Base-by-base conservation (phyloP, 2,888 invertebrate genomes). In the Drosophila nigritarsus region DNA sequence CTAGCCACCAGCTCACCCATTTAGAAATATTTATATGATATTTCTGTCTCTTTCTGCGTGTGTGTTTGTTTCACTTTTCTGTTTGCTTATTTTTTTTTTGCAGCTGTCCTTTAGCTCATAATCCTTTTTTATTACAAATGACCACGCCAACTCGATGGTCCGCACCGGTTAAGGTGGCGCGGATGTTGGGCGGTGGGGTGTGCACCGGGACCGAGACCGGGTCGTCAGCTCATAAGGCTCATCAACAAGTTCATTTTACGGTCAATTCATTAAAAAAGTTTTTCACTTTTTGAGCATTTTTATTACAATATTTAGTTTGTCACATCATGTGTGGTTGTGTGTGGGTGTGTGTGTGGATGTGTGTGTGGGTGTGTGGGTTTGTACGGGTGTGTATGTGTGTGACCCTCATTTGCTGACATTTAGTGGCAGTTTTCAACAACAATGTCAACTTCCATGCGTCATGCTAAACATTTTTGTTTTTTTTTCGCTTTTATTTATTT, bases 181-280 rank as follows among this genome's bases (percentile, higher is more conserved):
- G 20, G 56, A 18, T 45, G 7, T 45, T 20, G 45, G 8, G 2
- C 13, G 27, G 54, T 48, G 75, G 65, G 34, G 8, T 24, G 45
- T 45, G n/a, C 24, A 4, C 13, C 34, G 30, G 51, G 29, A 18
- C 49, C 29, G 40, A 64, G 49, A 27, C 4, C 40, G 54, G 68
- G 68, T 64, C 77, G 75, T 58, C 82, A 83, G 89, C 87, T 80
- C 89, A 67, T 87, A 82, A 84, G 89, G 80, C 89, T 89, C 86
- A 86, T 86, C 86, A 86, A 86, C 89, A 86, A 86, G 89, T 89
- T 89, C 87, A 89, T 87, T 87, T 87, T 83, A 89, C 83, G 89
- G 87, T 87, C 87, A 87, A 89, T 87, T 87, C 82, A 82, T 82
- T 80, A 77, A 75, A 78, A 75, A 82, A 76, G 65, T 80, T 78